These are phyloP conservation scores for Eupithecia subfuscata DNA, from an alignment of 2,888 invertebrate species.

Conservation along the genomic window DNA sequence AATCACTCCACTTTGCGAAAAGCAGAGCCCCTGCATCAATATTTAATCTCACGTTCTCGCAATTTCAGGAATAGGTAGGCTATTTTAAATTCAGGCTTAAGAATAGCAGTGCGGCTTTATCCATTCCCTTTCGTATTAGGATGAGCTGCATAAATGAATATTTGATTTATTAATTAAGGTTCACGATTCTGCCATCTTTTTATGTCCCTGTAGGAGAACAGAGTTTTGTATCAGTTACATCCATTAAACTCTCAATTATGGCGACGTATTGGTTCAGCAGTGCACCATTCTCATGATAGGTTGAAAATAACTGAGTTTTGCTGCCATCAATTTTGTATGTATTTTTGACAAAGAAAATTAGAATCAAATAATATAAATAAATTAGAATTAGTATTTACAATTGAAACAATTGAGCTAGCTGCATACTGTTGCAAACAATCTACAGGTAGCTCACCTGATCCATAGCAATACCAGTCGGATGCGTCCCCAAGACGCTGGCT, in stretches of 20 bases:
- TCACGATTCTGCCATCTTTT: slow-evolving; percentile 11
- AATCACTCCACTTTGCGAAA: slow-evolving; percentile 8
- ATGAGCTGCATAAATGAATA: slow-evolving; percentile 76
- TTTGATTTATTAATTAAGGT: slow-evolving; percentile 75
- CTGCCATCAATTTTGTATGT: too few relatives aligned
- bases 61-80: slow-evolving; percentile 4
- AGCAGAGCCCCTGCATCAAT: slow-evolving; percentile 8
- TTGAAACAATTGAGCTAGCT: too few relatives aligned
- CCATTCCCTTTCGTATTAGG: slow-evolving; percentile 56
- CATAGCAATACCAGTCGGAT: too few relatives aligned
- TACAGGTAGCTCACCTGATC: too few relatives aligned
- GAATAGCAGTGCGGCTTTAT: slow-evolving; percentile 34
- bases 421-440: too few relatives aligned
- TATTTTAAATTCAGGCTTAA: slow-evolving; percentile 39
- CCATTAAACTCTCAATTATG: background rate
- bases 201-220: background rate
- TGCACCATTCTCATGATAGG: too few relatives aligned
- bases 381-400: too few relatives aligned
- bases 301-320: too few relatives aligned
- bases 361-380: too few relatives aligned
- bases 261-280: background rate
- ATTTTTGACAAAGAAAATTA: too few relatives aligned
- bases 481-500: too few relatives aligned
- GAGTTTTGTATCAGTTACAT: background rate
- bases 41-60: slow-evolving; percentile 15